These are phyloP conservation scores for Nipponacmea schrenckii DNA, from an alignment of 2,888 invertebrate genomes.

Conservation along the genomic window DNA sequence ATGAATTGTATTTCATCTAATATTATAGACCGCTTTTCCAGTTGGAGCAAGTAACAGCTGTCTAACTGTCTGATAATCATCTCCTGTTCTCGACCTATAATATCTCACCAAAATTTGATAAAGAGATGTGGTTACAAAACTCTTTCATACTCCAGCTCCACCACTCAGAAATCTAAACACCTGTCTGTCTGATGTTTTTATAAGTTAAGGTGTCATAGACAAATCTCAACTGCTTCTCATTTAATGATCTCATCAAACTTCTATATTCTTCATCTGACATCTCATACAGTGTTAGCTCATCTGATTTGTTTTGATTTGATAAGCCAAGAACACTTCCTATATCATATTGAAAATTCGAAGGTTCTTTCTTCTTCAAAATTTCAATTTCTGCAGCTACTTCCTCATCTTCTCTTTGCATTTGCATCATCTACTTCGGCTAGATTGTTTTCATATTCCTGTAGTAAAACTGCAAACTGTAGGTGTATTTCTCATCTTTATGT, in stretches of 20 bases:
- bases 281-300: constrained; percentile 19
- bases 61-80: constrained; percentile 19
- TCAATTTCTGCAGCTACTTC: no score
- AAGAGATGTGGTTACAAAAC: constrained; percentile 30
- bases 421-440: no score
- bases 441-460: no score
- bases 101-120: constrained; percentile 34
- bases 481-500: no score
- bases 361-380: no score
- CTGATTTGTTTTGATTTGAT: constrained; percentile 17
- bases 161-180: constrained; percentile 34
- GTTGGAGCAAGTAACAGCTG: constrained; percentile 35
- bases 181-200: constrained; percentile 30
- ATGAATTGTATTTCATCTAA: constrained; percentile 27
- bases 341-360: constrained; percentile 30
- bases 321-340: constrained; percentile 33
- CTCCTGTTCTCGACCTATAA: constrained; percentile 29
- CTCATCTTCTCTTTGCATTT: no score
- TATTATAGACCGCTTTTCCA: constrained; percentile 36
- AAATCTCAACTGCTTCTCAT: constrained; percentile 32
- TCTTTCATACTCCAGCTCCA: constrained; percentile 41
- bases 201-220: constrained; percentile 31
- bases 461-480: no score
- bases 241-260: no score
- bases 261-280: constrained; percentile 32